These are phyloP conservation scores for Platorchestia sp. DNA, from an alignment of 1,140 invertebrate species.

Conservation along the genomic window DNA sequence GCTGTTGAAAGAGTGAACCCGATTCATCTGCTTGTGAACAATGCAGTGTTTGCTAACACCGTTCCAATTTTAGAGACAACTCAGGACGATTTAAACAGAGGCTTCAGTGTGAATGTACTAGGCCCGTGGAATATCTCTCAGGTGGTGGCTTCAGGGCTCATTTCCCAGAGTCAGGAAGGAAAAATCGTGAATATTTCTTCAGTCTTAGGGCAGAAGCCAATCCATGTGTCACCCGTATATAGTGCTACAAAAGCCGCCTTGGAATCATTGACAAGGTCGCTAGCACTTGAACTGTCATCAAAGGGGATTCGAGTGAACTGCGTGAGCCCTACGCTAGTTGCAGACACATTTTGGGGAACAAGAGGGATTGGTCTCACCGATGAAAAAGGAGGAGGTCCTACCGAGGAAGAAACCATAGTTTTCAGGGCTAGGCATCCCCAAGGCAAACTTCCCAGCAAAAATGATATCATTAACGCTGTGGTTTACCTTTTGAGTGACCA, in stretches of 20 bases:
- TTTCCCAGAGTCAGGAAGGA: conserved; percentile 80
- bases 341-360: too few relatives aligned
- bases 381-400: not conserved
- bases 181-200: conserved; percentile 93
- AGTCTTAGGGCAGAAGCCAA: conserved; percentile 76
- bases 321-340: conserved; percentile 83
- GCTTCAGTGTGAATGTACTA: conserved; percentile 87
- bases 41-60: conserved; percentile 78
- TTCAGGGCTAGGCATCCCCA: not conserved
- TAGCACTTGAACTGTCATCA: conserved; percentile 89
- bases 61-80: conserved; percentile 77
- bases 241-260: conserved; percentile 77
- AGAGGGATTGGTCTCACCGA: not conserved
- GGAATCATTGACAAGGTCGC: conserved; percentile 77
- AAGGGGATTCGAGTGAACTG: conserved; percentile 89
- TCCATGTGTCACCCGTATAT: conserved; percentile 84
- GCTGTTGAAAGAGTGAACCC: conserved; percentile 74
- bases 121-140: conserved; percentile 87
- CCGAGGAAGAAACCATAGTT: not conserved
- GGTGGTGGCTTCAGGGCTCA: conserved; percentile 80
- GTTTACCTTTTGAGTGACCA: not conserved
- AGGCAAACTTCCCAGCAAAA: not conserved
- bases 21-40: conserved; percentile 87
- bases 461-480: not conserved
- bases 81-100: conserved; percentile 81